phyloP scores from a whole-genome alignment of 1,140 invertebrate species.

The Euborellia annulipes region DNA sequence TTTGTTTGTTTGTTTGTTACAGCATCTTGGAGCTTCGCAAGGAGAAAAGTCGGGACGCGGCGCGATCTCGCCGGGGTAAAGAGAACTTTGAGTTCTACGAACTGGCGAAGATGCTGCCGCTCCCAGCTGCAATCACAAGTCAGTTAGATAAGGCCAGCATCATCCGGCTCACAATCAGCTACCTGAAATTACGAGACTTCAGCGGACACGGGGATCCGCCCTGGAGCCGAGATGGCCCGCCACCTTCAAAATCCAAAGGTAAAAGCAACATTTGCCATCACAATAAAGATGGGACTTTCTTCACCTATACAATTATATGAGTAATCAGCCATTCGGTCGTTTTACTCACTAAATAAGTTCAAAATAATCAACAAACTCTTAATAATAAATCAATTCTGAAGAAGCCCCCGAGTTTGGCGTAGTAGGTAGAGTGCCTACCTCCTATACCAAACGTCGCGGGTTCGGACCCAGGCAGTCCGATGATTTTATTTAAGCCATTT shows the following conservation, averaged over 20 bases:
- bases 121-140: conserved; percentile 90
- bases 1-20: conserved; percentile 27
- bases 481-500: too few species aligned
- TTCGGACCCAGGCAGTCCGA: too few species aligned
- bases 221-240: conserved; percentile 67
- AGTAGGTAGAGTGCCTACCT: too few species aligned
- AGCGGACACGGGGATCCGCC: conserved; percentile 87
- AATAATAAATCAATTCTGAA: too few species aligned
- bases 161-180: conserved; percentile 93
- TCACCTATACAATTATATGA: too few species aligned
- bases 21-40: conserved; percentile 93
- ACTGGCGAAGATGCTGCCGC: conserved; percentile 90
- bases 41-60: conserved; percentile 93
- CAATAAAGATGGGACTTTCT: too few species aligned
- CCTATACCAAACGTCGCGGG: too few species aligned
- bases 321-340: too few species aligned
- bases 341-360: too few species aligned
- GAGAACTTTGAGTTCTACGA: conserved; percentile 99
- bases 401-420: too few species aligned
- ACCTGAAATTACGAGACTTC: conserved; percentile 90
- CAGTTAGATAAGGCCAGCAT: conserved; percentile 98
- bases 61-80: conserved; percentile 82
- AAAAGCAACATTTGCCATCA: too few species aligned
- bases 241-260: conserved; percentile 75
- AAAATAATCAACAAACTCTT: too few species aligned